These are phyloP conservation scores for Dicrostonyx torquatus DNA, from an alignment of 2,797 vertebrate species.

Conservation along the genomic window DNA sequence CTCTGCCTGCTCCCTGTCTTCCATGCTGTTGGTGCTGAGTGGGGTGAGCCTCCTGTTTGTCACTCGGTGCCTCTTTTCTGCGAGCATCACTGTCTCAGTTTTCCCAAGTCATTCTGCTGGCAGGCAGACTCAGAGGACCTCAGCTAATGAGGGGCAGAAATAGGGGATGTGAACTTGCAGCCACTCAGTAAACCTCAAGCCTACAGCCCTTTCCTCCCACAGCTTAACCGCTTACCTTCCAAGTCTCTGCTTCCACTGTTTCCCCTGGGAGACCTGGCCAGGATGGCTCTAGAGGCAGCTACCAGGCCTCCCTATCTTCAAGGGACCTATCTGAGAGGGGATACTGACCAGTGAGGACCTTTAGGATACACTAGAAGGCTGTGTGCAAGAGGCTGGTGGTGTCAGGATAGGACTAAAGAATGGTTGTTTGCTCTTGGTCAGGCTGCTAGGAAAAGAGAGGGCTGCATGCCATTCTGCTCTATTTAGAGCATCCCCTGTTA, in stretches of 20 bases:
- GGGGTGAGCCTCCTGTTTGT: background rate
- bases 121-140: background rate
- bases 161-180: background rate
- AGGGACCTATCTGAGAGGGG: background rate
- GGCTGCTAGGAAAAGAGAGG: background rate
- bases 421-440: background rate
- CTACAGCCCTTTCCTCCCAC: background rate
- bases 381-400: background rate
- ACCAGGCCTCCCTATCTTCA: background rate
- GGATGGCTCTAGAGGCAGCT: background rate
- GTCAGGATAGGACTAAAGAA: background rate
- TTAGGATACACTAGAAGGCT: background rate
- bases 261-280: background rate
- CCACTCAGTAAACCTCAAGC: background rate
- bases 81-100: background rate
- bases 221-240: background rate
- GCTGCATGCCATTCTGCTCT: background rate
- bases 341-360: background rate
- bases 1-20: slow-evolving; percentile 57
- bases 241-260: background rate
- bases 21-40: background rate
- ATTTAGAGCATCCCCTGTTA: background rate
- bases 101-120: background rate
- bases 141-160: background rate
- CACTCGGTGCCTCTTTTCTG: background rate